Conservation (phyloP, 2,888 invertebrate genomes). For the Mythimna pallens region DNA sequence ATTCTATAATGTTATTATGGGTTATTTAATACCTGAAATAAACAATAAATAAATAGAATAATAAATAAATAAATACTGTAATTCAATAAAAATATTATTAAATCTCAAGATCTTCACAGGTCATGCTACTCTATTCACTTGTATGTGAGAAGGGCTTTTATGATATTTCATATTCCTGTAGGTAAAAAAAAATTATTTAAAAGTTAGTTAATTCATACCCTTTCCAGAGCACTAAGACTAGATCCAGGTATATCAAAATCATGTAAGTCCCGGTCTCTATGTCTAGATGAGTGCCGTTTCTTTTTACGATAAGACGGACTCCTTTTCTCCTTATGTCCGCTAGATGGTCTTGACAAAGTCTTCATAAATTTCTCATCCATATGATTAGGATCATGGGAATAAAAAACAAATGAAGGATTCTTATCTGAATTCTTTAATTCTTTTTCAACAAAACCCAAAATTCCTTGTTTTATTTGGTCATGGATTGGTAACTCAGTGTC, state of each 20-base stretch:
- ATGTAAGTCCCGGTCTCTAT: constrained; percentile 85
- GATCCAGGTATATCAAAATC: constrained; percentile 89
- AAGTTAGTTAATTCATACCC: constrained; percentile 67
- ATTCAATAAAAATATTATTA: too few species aligned
- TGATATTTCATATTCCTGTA: too few species aligned
- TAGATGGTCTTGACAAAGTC: constrained; percentile 84
- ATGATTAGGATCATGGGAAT: constrained; percentile 87
- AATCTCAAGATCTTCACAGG: too few species aligned
- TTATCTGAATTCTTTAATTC: constrained; percentile 89
- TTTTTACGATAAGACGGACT: constrained; percentile 88
- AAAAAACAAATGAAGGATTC: constrained; percentile 87
- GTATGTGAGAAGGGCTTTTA: too few species aligned
- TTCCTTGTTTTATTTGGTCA: constrained; percentile 89
- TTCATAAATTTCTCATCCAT: constrained; percentile 87
- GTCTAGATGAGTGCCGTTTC: constrained; percentile 86
- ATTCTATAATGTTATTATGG: too few species aligned
- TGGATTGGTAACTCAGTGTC: constrained; percentile 91
- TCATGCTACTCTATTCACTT: too few species aligned
- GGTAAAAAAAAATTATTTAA: neutral
- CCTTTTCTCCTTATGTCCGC: constrained; percentile 87
- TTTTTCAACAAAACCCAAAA: constrained; percentile 88
- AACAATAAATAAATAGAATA: too few species aligned
- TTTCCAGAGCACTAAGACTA: constrained; percentile 88
- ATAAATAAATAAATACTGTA: too few species aligned
- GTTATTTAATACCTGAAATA: too few species aligned